These are phyloP conservation scores for Struthio camelus DNA, from an alignment of 2,113 vertebrate genomes.

Conservation along the genomic window DNA sequence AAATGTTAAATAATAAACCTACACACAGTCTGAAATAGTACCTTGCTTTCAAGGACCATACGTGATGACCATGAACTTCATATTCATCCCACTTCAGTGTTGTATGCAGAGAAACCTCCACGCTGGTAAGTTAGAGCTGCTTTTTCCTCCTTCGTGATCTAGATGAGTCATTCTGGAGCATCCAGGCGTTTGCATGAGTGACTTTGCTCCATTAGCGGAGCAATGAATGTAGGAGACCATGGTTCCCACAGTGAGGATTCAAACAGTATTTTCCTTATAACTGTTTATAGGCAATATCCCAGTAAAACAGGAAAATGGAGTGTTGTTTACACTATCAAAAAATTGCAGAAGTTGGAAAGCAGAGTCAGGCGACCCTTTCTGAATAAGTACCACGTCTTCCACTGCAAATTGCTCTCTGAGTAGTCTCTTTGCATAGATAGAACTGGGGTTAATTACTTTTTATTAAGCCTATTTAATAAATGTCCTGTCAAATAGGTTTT, in stretches of 20 bases:
- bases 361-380: background rate
- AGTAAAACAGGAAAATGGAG: background rate
- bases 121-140: slow-evolving; percentile 85
- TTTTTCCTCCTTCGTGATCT: background rate
- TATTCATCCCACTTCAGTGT: slow-evolving; percentile 93
- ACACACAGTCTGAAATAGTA: background rate
- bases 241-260: background rate
- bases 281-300: background rate
- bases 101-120: slow-evolving; percentile 94
- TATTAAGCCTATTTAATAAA: background rate
- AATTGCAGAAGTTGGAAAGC: background rate
- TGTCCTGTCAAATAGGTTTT: background rate
- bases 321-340: background rate
- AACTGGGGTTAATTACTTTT: background rate
- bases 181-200: background rate
- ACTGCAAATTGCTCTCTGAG: background rate
- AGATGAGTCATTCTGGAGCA: background rate
- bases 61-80: slow-evolving; percentile 94
- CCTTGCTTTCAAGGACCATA: slow-evolving; percentile 84
- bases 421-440: background rate
- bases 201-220: background rate
- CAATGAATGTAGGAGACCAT: background rate
- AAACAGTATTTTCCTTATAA: background rate
- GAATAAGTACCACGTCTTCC: background rate
- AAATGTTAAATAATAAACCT: background rate